Base-by-base conservation (phyloP, 1,140 invertebrate genomes). In the Palaemon carinicauda region DNA sequence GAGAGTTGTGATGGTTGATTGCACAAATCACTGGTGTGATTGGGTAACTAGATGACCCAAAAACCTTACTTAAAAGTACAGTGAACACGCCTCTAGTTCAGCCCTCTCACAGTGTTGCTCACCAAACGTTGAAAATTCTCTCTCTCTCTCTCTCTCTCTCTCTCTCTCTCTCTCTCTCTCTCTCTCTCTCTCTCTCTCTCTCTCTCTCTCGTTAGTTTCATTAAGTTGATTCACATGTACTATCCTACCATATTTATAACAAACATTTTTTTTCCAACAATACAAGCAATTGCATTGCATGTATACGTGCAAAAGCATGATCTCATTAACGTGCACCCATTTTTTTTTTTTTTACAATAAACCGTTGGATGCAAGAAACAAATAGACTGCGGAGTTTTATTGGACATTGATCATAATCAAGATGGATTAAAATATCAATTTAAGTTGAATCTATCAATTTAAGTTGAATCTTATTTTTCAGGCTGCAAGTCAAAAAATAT, bases 61-160 rank as follows among this genome's bases (percentile, higher is more conserved):
- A n/a, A 51, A 54, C 60, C 19, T 54, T 54, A 21, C 50, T 3
- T n/a, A n/a, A 50, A 17, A 14, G 73, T 52, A 31, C 21, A 41
- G 19, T 52, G 29, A n/a, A 79, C 51, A 79, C 51, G 19, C 21
- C 41, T 79, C 33, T 51, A 52, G 15, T 52, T 7, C 51, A n/a
- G 19, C 51, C 31, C 73, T 27, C 73, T 75, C 73, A 9, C 73
- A 29, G 21, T 75, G 21, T 75, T 31, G 14, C 73, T 27, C 73
- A 29, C 29, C 31, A 21, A 29, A n/a, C 31, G 21, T 75, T 31
- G 21, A 7, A 29, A 15, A 31, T 29, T 75, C 33, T 75, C 73
- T 75, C 73, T 75, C 31, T 75, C 73, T 75, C 73, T 75, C 33
- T 75, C 73, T 75, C 73, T 75, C 33, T 75, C 73, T 75, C 73